phyloP scores from a whole-genome alignment of 2,888 invertebrate species.

The Heliconius cydno region DNA sequence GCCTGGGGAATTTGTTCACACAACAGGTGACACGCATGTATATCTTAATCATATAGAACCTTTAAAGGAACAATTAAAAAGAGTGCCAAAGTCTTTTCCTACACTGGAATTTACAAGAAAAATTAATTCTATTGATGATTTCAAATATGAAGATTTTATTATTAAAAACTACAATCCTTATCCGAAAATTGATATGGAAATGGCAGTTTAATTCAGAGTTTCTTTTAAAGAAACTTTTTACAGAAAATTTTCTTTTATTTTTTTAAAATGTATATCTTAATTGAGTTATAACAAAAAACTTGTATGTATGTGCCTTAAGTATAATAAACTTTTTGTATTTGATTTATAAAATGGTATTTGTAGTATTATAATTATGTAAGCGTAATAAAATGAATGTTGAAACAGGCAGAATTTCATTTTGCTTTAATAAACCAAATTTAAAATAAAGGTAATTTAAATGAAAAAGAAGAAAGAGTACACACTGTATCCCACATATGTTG shows the following conservation, averaged over 20 bases:
- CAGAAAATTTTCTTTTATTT: neutral
- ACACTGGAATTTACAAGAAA: constrained; percentile 89
- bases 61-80: constrained; percentile 89
- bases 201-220: constrained; percentile 90
- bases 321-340: neutral
- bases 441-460: neutral
- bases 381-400: neutral
- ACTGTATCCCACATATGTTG: too few relatives aligned
- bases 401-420: neutral
- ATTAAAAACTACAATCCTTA: constrained; percentile 93
- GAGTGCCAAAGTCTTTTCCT: constrained; percentile 93
- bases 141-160: constrained; percentile 93
- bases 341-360: neutral
- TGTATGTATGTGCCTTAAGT: neutral
- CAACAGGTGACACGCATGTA: constrained; percentile 97
- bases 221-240: neutral
- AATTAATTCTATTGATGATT: constrained; percentile 92
- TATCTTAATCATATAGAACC: constrained; percentile 95
- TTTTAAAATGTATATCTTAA: neutral
- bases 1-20: constrained; percentile 97
- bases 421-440: neutral
- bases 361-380: neutral
- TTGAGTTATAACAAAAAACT: neutral
- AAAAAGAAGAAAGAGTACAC: too few relatives aligned
- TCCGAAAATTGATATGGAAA: constrained; percentile 95